phyloP scores from a whole-genome alignment of 2,797 vertebrate species.

The Alfaro cultratus region DNA sequence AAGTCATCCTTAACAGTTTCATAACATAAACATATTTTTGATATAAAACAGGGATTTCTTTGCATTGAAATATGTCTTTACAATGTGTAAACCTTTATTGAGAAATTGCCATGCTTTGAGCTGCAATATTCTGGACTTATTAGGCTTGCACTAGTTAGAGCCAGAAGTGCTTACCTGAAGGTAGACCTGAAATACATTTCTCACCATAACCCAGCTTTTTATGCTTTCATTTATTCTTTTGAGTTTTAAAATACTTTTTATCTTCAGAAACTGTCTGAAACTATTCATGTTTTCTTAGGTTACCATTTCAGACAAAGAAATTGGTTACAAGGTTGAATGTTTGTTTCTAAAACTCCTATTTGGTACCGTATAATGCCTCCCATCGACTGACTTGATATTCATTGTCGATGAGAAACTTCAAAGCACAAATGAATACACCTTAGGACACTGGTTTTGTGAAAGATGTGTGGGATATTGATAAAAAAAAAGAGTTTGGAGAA shows the following conservation, averaged over 20 bases:
- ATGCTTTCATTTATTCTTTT: not conserved
- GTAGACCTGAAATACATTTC: not conserved
- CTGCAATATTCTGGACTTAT: not conserved
- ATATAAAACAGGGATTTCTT: not conserved
- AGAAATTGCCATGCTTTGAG: not conserved
- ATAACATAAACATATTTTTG: not conserved
- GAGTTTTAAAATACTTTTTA: not conserved
- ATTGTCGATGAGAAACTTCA: conserved; percentile 19
- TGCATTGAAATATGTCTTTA: not conserved
- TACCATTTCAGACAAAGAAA: not conserved
- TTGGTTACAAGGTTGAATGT: not conserved
- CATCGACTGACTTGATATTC: conserved; percentile 12
- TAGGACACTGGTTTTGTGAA: conserved; percentile 10
- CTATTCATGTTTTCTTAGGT: not conserved
- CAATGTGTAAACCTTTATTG: not conserved
- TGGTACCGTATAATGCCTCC: not conserved
- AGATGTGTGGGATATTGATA: conserved; percentile 3
- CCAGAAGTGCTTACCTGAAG: not conserved
- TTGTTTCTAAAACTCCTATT: not conserved
- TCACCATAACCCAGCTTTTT: not conserved
- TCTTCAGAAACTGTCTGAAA: not conserved
- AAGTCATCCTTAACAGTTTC: not conserved
- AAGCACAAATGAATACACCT: conserved; percentile 24
- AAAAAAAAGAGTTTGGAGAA: conserved; percentile 23
- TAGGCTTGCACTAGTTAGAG: not conserved